Evolutionary conservation across 2,113 vertebrate genomes (phyloP).

Genomic region (Atlantisia rogersi): DNA sequence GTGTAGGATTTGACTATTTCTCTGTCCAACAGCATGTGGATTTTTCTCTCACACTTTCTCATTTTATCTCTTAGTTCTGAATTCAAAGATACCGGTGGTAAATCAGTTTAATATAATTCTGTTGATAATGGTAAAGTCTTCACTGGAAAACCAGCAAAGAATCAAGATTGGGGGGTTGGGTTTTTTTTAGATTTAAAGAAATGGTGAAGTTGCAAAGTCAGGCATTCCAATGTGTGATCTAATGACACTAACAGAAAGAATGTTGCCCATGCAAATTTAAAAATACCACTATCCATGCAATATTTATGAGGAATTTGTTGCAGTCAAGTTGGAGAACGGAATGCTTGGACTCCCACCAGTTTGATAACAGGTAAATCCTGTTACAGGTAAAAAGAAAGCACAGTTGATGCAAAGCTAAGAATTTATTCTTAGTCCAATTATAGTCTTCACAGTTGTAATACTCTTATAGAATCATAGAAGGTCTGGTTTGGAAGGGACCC

Average conservation of each 20-base stretch:
- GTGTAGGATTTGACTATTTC: not conserved
- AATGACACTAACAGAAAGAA: not conserved
- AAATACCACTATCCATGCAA: not conserved
- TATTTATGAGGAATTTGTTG: not conserved
- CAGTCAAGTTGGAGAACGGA: not conserved
- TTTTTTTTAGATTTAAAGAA: not conserved
- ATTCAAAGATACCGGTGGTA: not conserved
- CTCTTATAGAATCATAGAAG: not conserved
- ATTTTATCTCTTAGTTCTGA: not conserved
- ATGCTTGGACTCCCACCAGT: not conserved
- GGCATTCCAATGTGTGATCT: not conserved
- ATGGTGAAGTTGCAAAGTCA: not conserved
- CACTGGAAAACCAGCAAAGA: not conserved
- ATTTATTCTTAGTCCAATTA: not conserved
- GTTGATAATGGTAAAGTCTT: not conserved
- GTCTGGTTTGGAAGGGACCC: too few relatives aligned
- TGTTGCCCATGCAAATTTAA: not conserved
- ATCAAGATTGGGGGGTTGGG: rapidly evolving
- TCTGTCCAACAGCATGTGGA: not conserved
- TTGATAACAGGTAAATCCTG: not conserved
- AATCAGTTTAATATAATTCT: not conserved
- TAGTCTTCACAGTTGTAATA: not conserved
- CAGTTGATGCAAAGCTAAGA: not conserved
- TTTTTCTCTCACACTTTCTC: not conserved
- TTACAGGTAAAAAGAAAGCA: not conserved